Conservation (phyloP, 2,797 vertebrate genomes). For the Melanotaenia nigrans region DNA sequence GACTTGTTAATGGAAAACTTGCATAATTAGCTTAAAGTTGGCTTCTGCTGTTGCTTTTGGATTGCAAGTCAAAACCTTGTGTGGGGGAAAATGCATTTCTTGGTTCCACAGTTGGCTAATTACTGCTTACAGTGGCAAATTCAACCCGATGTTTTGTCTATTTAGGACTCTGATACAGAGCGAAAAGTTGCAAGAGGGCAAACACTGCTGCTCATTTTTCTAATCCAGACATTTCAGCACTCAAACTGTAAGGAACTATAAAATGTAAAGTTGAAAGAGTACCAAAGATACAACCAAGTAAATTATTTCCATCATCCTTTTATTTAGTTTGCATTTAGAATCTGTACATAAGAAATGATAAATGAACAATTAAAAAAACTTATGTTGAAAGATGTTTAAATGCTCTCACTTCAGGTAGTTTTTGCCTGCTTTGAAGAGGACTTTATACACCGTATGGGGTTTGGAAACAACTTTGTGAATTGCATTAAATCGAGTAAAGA, state of each 20-base stretch:
- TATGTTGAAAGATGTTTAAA: background rate
- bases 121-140: constrained; percentile 67
- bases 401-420: background rate
- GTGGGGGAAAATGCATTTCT: constrained; percentile 68
- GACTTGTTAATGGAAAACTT: constrained; percentile 35
- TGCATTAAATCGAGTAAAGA: background rate
- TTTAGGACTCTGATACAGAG: constrained; percentile 65
- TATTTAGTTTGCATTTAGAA: background rate
- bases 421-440: background rate
- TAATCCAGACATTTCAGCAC: constrained; percentile 14
- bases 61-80: constrained; percentile 52
- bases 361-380: background rate
- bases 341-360: background rate
- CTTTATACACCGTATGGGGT: background rate
- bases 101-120: constrained; percentile 69
- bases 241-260: background rate
- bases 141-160: constrained; percentile 64
- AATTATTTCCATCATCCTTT: background rate
- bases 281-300: background rate
- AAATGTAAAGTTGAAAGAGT: background rate
- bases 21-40: constrained; percentile 20
- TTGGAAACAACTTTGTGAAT: background rate
- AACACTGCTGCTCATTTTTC: constrained; percentile 30
- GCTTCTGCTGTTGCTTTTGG: constrained; percentile 37
- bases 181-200: constrained; percentile 36